A percentile compares a stretch with the other conserved stretches of the same genome.
These are phyloP conservation scores for Alca torda DNA, from an alignment of 2,797 vertebrate genomes.

Conservation along the genomic window DNA sequence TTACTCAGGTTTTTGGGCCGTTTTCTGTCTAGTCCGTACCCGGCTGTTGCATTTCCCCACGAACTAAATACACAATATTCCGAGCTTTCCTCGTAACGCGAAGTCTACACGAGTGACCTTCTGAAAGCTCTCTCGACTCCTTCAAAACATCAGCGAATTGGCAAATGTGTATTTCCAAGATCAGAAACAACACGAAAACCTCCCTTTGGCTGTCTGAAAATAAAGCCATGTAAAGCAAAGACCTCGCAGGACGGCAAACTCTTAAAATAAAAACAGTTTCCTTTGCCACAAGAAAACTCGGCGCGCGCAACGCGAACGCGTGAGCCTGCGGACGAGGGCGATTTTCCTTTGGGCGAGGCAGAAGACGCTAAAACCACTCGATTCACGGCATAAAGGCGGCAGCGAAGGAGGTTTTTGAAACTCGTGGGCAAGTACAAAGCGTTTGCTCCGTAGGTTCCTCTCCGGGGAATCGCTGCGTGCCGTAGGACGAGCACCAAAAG, in stretches of 20 bases:
- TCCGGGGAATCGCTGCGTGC: background rate
- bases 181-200: background rate
- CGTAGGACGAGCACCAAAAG: background rate
- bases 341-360: background rate
- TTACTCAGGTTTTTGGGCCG: background rate
- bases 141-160: background rate
- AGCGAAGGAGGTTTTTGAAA: background rate
- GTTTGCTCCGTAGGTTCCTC: background rate
- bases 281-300: background rate
- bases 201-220: background rate
- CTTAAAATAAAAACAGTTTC: background rate
- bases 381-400: background rate
- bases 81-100: background rate
- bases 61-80: background rate
- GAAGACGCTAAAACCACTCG: background rate
- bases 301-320: rapidly evolving
- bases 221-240: background rate
- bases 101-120: background rate
- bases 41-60: background rate
- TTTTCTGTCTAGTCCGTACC: background rate
- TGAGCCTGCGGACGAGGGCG: rapidly evolving
- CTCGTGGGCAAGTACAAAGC: background rate
- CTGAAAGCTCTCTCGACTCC: background rate
- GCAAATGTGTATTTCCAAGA: background rate
- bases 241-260: background rate